These are phyloP conservation scores for Tanypteryx hageni DNA, from an alignment of 2,888 invertebrate genomes.

Conservation along the genomic window DNA sequence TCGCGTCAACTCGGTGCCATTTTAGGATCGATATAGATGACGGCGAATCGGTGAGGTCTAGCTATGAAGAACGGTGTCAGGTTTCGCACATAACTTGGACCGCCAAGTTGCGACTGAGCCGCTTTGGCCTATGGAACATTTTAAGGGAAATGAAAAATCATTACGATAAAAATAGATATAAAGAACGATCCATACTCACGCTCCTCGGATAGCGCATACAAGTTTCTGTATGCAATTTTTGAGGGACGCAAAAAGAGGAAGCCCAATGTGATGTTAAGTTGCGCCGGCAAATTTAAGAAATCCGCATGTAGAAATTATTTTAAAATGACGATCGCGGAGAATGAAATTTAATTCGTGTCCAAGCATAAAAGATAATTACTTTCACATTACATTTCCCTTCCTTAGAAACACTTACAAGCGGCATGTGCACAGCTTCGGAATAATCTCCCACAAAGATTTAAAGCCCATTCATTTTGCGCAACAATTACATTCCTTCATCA, in stretches of 20 bases:
- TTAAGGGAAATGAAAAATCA: too few relatives aligned
- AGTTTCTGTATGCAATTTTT: too few relatives aligned
- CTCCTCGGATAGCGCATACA: too few relatives aligned
- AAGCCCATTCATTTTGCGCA: background rate
- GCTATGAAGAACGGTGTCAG: background rate
- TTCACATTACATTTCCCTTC: background rate
- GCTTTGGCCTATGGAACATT: too few relatives aligned
- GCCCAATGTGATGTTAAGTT: too few relatives aligned
- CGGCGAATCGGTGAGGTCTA: slow-evolving; percentile 6
- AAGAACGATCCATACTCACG: too few relatives aligned
- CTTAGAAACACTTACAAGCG: background rate
- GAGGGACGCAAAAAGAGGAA: too few relatives aligned
- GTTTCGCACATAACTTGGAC: background rate
- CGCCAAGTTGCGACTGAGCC: background rate
- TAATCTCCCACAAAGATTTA: background rate
- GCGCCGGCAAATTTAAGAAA: too few relatives aligned
- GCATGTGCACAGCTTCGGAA: background rate
- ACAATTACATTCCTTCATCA: slow-evolving; percentile 18
- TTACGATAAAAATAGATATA: too few relatives aligned
- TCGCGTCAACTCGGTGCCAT: slow-evolving; percentile 46
- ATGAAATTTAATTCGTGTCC: background rate
- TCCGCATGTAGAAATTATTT: too few relatives aligned
- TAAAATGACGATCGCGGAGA: background rate
- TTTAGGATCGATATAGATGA: slow-evolving; percentile 17
- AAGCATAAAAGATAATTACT: background rate